phyloP scores from a whole-genome alignment of 2,113 vertebrate species.

The Syngnathoides biaculeatus region DNA sequence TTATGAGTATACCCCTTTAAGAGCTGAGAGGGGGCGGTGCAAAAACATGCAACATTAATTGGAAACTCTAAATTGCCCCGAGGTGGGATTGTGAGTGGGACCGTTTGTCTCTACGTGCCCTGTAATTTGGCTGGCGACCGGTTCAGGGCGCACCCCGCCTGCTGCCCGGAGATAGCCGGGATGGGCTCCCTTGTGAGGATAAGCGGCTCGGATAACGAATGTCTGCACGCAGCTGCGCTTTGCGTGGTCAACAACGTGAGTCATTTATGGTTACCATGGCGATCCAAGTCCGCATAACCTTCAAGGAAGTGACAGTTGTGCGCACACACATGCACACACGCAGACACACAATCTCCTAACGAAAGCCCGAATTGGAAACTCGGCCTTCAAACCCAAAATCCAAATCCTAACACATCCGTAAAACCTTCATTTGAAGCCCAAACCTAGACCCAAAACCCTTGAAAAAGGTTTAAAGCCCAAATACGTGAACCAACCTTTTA shows the following conservation, averaged over 20 bases:
- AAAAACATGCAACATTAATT: too few relatives aligned
- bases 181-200: too few relatives aligned
- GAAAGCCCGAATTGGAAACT: not conserved
- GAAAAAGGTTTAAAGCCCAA: not conserved
- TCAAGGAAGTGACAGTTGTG: not conserved
- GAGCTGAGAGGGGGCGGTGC: too few relatives aligned
- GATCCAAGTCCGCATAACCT: not conserved
- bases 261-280: not conserved
- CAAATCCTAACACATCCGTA: not conserved
- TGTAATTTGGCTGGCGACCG: too few relatives aligned
- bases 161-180: too few relatives aligned
- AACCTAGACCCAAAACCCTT: not conserved
- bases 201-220: too few relatives aligned
- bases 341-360: not conserved
- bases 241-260: constrained; percentile 1
- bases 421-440: not conserved
- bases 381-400: not conserved
- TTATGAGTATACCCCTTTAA: too few relatives aligned
- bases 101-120: too few relatives aligned
- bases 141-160: too few relatives aligned
- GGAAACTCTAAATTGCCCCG: too few relatives aligned
- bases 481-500: not conserved
- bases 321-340: not conserved
- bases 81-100: too few relatives aligned
- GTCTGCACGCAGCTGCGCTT: not conserved